Evolutionary conservation across 2,888 invertebrate genomes (phyloP), one percentile per base, ranked within the genome.

Genomic region (Phaonia tiefii): DNA sequence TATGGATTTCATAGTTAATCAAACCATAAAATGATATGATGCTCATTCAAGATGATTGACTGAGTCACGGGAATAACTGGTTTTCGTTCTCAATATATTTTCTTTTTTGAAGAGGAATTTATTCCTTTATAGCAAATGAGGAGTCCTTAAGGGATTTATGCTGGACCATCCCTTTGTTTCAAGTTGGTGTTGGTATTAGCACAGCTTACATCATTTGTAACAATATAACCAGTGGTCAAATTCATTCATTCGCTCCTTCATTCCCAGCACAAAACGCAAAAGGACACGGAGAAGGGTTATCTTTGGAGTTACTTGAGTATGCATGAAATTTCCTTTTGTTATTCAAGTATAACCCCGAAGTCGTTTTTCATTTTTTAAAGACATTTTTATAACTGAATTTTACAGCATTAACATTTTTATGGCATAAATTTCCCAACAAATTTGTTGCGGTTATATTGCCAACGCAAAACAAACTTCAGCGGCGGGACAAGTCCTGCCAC

Each of bases 371-470:
- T 81, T 75, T 73, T 70, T 71, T 75, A 71, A 67, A 72, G 67
- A 80, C 80, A 80, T 80, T 78, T 78, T 81, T 81, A 75, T 72
- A 72, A 81, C 75, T 72, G 69, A 77, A 81, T 78, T 78, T 75
- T 72, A 78, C 71, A 72, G 67, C 63, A 81, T 81, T 81, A 75
- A 81, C 81, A 81, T 81, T 78, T 81, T 81, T 81, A 81, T 81
- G 67, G 69, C 78, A 78, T 81, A 81, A 81, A 81, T 81, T 78
- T 75, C 51, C 51, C 51, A 70, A 65, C 13, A 71, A 75, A 60
- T 81, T 78, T 69, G 81, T 75, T 81, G 75, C 75, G 81, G 44
- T 54, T 74, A 44, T n/a, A 20, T 58, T 39, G 39, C 17, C 17
- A 44, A 15, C 26, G 31, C 20, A 17, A 69, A 26, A 58, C 15